phyloP scores from a whole-genome alignment of 2,113 vertebrate species.

The Antechinus stuartii region DNA sequence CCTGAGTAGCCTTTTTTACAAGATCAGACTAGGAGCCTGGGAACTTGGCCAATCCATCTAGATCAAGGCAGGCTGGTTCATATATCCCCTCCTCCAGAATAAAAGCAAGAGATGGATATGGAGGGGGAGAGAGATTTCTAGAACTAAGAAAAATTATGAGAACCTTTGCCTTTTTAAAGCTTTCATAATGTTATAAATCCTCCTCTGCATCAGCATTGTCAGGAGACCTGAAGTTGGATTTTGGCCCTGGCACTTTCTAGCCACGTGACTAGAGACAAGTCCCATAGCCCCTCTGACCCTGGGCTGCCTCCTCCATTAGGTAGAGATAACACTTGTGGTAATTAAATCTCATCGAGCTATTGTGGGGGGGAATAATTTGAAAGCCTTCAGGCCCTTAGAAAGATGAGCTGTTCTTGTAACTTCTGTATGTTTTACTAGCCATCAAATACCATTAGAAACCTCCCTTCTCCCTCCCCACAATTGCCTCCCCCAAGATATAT shows the following conservation, averaged over 20 bases:
- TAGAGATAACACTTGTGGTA: neutral
- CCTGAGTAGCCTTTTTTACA: neutral
- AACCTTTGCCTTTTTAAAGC: neutral
- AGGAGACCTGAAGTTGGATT: neutral
- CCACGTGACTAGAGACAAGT: neutral
- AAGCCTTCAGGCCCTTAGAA: neutral
- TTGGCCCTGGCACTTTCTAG: neutral
- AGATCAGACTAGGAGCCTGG: neutral
- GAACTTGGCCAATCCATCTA: neutral
- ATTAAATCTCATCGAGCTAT: neutral
- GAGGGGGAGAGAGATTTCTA: neutral
- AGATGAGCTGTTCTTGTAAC: neutral
- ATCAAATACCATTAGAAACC: neutral
- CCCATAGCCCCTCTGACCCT: neutral
- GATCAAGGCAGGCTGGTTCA: neutral
- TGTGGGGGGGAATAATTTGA: neutral
- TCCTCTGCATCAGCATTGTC: neutral
- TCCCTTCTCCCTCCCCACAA: neutral
- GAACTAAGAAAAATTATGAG: neutral
- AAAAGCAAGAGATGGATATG: neutral
- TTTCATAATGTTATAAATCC: neutral
- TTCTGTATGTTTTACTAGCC: neutral
- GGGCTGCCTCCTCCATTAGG: neutral
- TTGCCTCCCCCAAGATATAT: neutral
- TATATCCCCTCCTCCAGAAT: neutral